A percentile compares a stretch with the other conserved stretches of the same genome.
phyloP scores from a whole-genome alignment of 2,888 invertebrate species.

The Syrphus vitripennis region DNA sequence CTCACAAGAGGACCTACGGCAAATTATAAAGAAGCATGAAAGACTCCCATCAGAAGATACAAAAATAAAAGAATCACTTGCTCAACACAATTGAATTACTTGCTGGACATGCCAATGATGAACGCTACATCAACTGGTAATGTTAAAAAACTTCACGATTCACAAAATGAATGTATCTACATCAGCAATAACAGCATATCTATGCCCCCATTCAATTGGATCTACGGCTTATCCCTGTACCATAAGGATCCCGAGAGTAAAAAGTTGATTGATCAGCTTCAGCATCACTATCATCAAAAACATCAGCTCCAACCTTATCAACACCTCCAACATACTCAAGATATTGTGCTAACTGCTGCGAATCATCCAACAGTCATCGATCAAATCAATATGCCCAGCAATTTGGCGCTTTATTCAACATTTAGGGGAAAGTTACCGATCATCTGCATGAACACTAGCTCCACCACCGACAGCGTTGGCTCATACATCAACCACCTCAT shows the following conservation, averaged over 20 bases:
- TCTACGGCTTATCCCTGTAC: conserved; percentile 75
- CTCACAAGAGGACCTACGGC: no score
- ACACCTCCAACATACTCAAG: conserved; percentile 74
- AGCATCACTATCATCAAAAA: background rate
- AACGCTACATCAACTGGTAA: no score
- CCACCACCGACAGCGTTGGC: no score
- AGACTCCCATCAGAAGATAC: no score
- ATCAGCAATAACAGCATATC: conserved; percentile 74
- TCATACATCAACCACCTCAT: no score
- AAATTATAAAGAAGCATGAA: no score
- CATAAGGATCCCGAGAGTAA: conserved; percentile 73
- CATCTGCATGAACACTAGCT: conserved; percentile 70
- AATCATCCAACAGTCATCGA: conserved; percentile 53
- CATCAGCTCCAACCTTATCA: conserved; percentile 57
- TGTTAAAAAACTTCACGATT: no score
- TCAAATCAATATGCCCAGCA: conserved; percentile 77
- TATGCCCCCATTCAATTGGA: conserved; percentile 74
- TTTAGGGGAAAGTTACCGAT: conserved; percentile 46
- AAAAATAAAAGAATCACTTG: no score
- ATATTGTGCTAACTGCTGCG: conserved; percentile 72
- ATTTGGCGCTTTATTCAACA: conserved; percentile 75
- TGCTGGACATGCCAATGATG: no score
- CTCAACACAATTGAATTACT: no score
- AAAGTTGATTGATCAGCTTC: conserved; percentile 37
- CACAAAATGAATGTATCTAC: no score